These are phyloP conservation scores for Leptogaster cylindrica DNA, from an alignment of 2,888 invertebrate species.

Conservation along the genomic window DNA sequence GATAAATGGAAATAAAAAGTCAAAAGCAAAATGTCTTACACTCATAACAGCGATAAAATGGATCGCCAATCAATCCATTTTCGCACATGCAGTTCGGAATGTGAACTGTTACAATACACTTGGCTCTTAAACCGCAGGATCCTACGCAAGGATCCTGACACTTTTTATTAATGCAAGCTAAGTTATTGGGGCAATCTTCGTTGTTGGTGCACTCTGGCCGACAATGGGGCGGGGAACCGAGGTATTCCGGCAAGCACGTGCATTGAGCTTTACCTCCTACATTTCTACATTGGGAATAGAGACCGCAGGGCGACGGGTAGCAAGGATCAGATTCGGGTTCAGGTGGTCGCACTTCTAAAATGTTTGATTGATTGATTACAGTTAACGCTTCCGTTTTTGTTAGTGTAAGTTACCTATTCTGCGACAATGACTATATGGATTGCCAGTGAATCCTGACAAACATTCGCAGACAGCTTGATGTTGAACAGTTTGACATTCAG, in stretches of 20 bases:
- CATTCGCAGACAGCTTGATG: constrained; percentile 82
- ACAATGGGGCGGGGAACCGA: constrained; percentile 76
- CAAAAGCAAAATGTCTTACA: constrained; percentile 20
- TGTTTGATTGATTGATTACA: background rate
- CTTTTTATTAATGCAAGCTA: constrained; percentile 75
- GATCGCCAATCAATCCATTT: constrained; percentile 73
- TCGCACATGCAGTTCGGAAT: constrained; percentile 76
- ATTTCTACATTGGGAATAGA: constrained; percentile 74
- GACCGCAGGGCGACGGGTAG: constrained; percentile 78
- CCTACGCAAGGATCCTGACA: constrained; percentile 79
- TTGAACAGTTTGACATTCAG: constrained; percentile 75
- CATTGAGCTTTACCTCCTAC: constrained; percentile 69
- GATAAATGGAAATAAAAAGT: background rate
- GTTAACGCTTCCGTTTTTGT: background rate
- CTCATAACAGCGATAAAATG: constrained; percentile 70
- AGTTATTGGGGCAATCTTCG: constrained; percentile 71
- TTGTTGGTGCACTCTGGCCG: constrained; percentile 75
- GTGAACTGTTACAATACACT: constrained; percentile 78
- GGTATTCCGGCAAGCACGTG: constrained; percentile 71
- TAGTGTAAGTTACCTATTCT: constrained; percentile 56
- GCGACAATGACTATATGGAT: constrained; percentile 72
- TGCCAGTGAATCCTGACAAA: constrained; percentile 71
- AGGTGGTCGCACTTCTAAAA: constrained; percentile 43
- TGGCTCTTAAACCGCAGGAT: constrained; percentile 76
- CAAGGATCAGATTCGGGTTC: constrained; percentile 65